Evolutionary conservation across 2,113 vertebrate species (phyloP).

Genomic region (Peucedramus taeniatus): DNA sequence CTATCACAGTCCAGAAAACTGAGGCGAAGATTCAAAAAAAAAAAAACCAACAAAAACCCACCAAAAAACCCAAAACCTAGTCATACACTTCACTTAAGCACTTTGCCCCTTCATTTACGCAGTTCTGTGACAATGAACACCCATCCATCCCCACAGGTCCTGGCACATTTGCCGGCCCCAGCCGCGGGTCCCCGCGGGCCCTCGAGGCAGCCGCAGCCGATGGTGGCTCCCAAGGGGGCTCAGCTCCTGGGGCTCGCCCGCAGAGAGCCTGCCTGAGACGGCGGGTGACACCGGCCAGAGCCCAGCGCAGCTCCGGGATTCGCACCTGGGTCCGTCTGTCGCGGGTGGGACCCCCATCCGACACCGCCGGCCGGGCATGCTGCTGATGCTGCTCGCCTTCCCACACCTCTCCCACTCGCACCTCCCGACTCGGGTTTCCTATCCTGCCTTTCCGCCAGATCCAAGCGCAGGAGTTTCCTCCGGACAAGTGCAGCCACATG

Average conservation of each 20-base stretch:
- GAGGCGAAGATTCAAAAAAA: neutral
- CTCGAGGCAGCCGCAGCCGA: neutral
- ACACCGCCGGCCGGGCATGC: neutral
- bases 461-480: neutral
- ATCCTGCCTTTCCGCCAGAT: neutral
- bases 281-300: no score
- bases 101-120: neutral
- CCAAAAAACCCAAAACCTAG: neutral
- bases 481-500: neutral
- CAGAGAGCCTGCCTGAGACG: neutral
- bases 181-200: neutral
- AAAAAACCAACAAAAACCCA: neutral
- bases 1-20: neutral
- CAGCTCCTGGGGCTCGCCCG: neutral
- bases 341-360: neutral
- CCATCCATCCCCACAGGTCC: neutral
- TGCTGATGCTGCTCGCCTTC: neutral
- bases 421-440: neutral
- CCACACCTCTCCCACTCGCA: neutral
- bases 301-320: no score
- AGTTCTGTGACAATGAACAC: neutral
- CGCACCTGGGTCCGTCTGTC: neutral
- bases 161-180: neutral
- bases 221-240: neutral
- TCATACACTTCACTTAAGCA: neutral